phyloP scores from a whole-genome alignment of 2,113 vertebrate genomes.

The Zingel zingel region DNA sequence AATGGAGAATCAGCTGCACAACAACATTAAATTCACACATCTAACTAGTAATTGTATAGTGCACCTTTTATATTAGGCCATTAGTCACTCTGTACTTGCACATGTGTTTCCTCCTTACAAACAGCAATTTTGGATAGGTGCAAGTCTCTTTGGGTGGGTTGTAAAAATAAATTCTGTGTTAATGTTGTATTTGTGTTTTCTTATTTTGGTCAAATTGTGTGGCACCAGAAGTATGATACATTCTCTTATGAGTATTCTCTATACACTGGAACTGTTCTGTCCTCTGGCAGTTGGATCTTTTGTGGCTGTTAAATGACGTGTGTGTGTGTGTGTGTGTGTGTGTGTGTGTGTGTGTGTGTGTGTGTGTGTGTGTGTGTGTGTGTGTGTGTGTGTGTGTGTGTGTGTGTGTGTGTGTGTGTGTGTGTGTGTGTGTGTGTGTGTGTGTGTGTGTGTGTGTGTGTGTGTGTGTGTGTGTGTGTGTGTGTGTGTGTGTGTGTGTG shows the following conservation, averaged over 20 bases:
- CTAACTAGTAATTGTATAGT: neutral
- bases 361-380: too few species aligned
- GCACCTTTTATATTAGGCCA: neutral
- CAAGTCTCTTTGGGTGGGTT: neutral
- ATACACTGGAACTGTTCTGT: neutral
- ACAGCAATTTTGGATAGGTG: rapidly evolving
- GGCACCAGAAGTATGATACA: neutral
- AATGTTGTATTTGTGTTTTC: neutral
- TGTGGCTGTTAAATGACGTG: neutral
- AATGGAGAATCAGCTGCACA: neutral
- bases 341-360: too few species aligned
- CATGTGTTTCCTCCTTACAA: slow-evolving; percentile 3
- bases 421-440: too few species aligned
- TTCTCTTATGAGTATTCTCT: too few species aligned
- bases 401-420: too few species aligned
- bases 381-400: too few species aligned
- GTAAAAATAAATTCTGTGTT: neutral
- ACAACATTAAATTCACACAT: neutral
- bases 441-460: too few species aligned
- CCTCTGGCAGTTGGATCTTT: neutral
- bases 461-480: too few species aligned
- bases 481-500: too few species aligned
- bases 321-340: too few species aligned
- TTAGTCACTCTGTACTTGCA: neutral
- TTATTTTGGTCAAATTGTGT: neutral